Conservation (phyloP, 2,888 invertebrate genomes). For the Tyria jacobaeae region DNA sequence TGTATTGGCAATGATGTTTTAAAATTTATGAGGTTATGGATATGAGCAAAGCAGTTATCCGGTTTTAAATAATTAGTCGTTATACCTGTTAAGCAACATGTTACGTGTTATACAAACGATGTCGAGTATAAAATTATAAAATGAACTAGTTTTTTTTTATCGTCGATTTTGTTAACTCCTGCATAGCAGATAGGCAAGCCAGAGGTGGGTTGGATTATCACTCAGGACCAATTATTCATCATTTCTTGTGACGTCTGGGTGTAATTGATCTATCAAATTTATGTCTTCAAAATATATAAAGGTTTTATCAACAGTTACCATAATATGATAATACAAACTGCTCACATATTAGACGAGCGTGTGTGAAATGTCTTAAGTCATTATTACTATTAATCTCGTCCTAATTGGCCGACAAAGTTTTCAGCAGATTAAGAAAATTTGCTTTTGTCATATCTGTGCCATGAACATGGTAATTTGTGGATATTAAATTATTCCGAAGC, state of each 20-base stretch:
- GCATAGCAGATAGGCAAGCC: background rate
- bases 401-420: background rate
- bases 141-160: conserved; percentile 10
- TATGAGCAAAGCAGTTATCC: conserved; percentile 9
- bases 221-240: too few relatives aligned
- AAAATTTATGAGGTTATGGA: conserved; percentile 1
- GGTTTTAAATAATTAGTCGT: conserved; percentile 36
- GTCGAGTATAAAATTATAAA: conserved; percentile 33
- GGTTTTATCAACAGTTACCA: too few relatives aligned
- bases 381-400: background rate
- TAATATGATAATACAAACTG: too few relatives aligned
- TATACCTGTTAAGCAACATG: conserved; percentile 49
- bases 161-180: conserved; percentile 3
- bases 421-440: too few relatives aligned
- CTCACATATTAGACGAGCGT: too few relatives aligned
- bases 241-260: too few relatives aligned
- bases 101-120: conserved; percentile 39
- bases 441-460: too few relatives aligned
- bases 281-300: too few relatives aligned
- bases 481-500: too few relatives aligned
- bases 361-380: background rate
- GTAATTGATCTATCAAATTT: too few relatives aligned
- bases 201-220: too few relatives aligned
- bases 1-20: background rate
- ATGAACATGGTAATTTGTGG: too few relatives aligned